Evolutionary conservation across 2,113 vertebrate species (phyloP).

Genomic region (Glareola pratincola): DNA sequence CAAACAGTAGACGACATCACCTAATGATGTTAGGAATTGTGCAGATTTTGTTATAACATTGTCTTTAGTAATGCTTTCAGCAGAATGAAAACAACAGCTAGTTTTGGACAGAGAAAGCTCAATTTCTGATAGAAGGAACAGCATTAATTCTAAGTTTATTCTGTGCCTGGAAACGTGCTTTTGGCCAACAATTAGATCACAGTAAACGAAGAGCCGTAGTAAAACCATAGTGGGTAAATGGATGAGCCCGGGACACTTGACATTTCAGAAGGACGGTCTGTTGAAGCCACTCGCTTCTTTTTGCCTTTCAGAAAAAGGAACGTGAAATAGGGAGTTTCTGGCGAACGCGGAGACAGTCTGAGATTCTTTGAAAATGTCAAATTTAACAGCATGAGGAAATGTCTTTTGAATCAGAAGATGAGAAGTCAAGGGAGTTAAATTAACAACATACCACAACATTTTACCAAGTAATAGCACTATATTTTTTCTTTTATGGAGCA

Average conservation of each 20-base stretch:
- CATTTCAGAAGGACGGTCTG: slow-evolving; percentile 57
- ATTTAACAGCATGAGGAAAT: slow-evolving; percentile 62
- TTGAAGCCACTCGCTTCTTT: not conserved
- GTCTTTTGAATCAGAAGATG: slow-evolving; percentile 66
- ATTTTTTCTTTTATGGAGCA: slow-evolving; percentile 76
- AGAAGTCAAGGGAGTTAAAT: slow-evolving; percentile 72
- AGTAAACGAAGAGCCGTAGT: not conserved
- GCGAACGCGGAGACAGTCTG: not conserved
- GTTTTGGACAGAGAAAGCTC: not conserved
- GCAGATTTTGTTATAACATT: not conserved
- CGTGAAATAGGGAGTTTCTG: not conserved
- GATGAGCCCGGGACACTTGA: slow-evolving; percentile 58
- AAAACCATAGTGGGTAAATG: not conserved
- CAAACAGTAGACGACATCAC: not conserved
- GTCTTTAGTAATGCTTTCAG: not conserved
- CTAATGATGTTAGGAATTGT: not conserved
- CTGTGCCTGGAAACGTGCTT: not conserved
- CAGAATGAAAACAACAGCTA: not conserved
- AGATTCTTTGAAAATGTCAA: slow-evolving; percentile 65
- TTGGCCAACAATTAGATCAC: not conserved
- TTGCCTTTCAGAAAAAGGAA: slow-evolving; percentile 3
- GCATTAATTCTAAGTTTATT: too few species aligned
- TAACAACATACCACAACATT: slow-evolving; percentile 75
- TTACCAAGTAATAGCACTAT: slow-evolving; percentile 73
- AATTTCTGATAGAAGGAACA: not conserved